Percentiles rank a stretch among this genome's conserved stretches.
phyloP scores from a whole-genome alignment of 2,888 invertebrate species.

The Lingula anatina region DNA sequence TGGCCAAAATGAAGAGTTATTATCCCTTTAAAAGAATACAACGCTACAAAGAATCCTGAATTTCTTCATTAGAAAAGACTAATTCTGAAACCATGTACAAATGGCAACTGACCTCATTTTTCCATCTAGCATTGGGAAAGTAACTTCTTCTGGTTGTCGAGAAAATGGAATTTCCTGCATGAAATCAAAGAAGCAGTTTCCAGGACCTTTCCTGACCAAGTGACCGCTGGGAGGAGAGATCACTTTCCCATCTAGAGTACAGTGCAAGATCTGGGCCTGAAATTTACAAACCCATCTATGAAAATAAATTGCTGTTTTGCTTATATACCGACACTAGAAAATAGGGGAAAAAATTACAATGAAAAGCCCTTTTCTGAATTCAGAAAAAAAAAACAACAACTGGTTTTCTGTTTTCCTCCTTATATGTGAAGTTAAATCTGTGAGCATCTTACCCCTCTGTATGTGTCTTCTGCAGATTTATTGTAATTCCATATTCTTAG shows the following conservation, averaged over 20 bases:
- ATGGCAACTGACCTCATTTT: no score
- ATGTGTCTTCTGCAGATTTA: constrained; percentile 62
- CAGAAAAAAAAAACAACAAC: background rate
- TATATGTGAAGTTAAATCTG: no score
- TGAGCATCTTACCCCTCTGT: constrained; percentile 52
- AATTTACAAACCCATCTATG: constrained; percentile 6
- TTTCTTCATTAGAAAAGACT: no score
- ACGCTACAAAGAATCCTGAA: no score
- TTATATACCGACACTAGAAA: background rate
- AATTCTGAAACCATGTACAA: no score
- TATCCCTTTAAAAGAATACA: no score
- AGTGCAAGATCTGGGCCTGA: constrained; percentile 49
- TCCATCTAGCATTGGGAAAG: background rate
- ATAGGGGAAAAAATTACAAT: background rate
- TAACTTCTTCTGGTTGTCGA: constrained; percentile 2
- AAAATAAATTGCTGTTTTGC: background rate
- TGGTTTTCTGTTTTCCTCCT: no score
- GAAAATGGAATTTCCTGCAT: constrained; percentile 61
- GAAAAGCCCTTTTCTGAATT: background rate
- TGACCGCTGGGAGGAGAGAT: constrained; percentile 54
- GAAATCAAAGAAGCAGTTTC: constrained; percentile 71
- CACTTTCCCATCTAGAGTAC: constrained; percentile 47
- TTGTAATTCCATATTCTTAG: constrained; percentile 80
- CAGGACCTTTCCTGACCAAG: constrained; percentile 67
- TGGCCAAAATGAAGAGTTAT: no score